Evolutionary conservation across 30 jellyfish, hydroid and myxozoan species (phyloP), one percentile per base, ranked within the genome.

Genomic region (Sanderia malayensis): DNA sequence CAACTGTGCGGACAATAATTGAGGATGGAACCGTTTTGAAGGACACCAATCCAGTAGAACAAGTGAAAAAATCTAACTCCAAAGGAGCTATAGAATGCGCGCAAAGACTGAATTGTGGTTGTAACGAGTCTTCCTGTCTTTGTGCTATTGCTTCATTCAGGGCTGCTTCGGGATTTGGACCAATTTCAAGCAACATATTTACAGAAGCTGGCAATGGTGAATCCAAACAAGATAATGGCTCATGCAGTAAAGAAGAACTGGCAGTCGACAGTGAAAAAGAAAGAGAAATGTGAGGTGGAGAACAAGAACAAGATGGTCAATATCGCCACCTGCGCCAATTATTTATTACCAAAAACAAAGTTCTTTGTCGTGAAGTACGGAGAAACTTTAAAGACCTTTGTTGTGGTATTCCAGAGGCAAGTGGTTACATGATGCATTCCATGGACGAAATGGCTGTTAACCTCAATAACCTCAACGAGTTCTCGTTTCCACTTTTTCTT

Each of bases 321-420:
- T 86, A 63, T 46, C 89, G 86, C 31, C 94, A 86, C 73, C 44
- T 86, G 32, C 86, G 96, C 17, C 97, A 89, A 72, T 34, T 89
- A 63, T 78, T 89, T 20, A 37, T 89, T 41, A 89, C 97, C n/a
- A 89, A 89, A 45, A 89, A 89, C 63, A 73, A 81, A 34, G 94
- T 78, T 31, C 73, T 89, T 3, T 78, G 95, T 57, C 86, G 82
- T 67, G 94, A 82, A 67, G 93, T 89, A 52, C 70, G 44, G 37
- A 70, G 70, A 70, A 78, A 74, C 67, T 89, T 89, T 79, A 74
- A 82, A 22, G 94, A 59, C 30, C 81, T 88, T 4, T 74, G 93
- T 70, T 44, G 61, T 68, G 92, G 88, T 1, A 53, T 52, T 29
- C 85, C 87, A 37, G 74, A 33, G 29, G 84, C 70, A 11, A 31